A percentile compares a stretch with the other conserved stretches of the same genome.
These are phyloP conservation scores for Acanthiza pusilla DNA, from an alignment of 2,797 vertebrate species.

Conservation along the genomic window DNA sequence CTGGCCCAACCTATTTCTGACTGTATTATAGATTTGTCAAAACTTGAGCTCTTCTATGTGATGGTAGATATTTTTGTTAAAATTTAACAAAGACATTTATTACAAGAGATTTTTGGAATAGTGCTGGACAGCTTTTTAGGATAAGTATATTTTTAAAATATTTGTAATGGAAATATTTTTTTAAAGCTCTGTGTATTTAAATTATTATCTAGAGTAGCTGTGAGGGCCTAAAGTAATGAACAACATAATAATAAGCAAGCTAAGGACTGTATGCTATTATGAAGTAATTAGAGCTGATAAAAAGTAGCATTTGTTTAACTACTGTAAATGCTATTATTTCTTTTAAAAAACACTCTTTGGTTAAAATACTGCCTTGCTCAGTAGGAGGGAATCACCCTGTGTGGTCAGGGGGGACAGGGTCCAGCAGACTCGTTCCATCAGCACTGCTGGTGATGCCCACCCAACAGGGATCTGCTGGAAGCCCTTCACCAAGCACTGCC, in stretches of 20 bases:
- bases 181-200: slow-evolving; percentile 53
- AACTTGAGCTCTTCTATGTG: slow-evolving; percentile 40
- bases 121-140: slow-evolving; percentile 61
- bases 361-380: slow-evolving; percentile 20
- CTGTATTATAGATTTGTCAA: background rate
- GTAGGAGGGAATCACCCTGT: background rate
- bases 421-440: background rate
- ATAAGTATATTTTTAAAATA: slow-evolving; percentile 64
- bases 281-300: background rate
- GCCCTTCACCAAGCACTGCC: background rate
- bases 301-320: slow-evolving; percentile 17
- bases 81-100: slow-evolving; percentile 15
- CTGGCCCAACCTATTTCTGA: background rate
- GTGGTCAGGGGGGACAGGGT: fast-evolving
- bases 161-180: slow-evolving; percentile 67
- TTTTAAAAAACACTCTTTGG: background rate
- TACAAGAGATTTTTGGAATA: slow-evolving; percentile 56
- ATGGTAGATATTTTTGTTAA: slow-evolving; percentile 52
- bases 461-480: background rate
- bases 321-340: background rate
- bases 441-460: background rate
- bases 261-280: background rate
- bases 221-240: background rate
- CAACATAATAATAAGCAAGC: background rate
- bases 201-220: slow-evolving; percentile 16